Evolutionary conservation across 2,797 vertebrate species (phyloP), one percentile per base, ranked within the genome.

Genomic region (Bradypus variegatus): DNA sequence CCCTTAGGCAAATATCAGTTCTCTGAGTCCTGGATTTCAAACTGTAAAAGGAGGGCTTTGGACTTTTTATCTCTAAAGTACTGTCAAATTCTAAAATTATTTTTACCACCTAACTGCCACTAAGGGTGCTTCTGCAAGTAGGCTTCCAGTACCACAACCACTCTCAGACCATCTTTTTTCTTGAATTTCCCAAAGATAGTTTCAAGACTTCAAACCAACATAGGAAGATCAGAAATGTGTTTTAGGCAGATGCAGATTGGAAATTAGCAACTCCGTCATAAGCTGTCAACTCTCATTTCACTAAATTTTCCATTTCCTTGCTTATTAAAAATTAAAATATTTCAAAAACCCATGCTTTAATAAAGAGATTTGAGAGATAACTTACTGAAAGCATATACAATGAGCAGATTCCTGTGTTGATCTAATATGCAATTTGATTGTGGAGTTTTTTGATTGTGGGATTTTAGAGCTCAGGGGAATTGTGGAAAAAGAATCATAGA

Each of bases 171-270:
- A 55, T 27, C 9, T 58, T 31, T 60, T 79, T 27, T 19, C 58
- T 75, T n/a, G 3, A 84, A 62, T 79, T 78, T 92, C 1, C 31
- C 82, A 64, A 70, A 88, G 48, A 25, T 1, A n/a, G 13, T 67
- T 55, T 64, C 73, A 0, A 80, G n/a, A 86, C 23, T 89, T 90
- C 23, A 64, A 70, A 84, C 25, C 62, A 75, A 53, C 6, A 41
- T 3, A 73, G 14, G 48, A 78, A 73, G 53, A 11, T 50, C 55
- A 72, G 18, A 86, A 75, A 72, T 65, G 53, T 93, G 27, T 50
- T 92, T 93, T 83, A 79, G 10, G 8, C 55, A 93, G 85, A 86
- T 92, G 9, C 2, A 70, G 33, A 69, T 70, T 88, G 81, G 73
- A 91, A 75, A 75, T 93, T 4, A 73, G 65, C 88, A 67, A 86